phyloP scores from a whole-genome alignment of 1,140 invertebrate species.

The Temnothorax nylanderi region DNA sequence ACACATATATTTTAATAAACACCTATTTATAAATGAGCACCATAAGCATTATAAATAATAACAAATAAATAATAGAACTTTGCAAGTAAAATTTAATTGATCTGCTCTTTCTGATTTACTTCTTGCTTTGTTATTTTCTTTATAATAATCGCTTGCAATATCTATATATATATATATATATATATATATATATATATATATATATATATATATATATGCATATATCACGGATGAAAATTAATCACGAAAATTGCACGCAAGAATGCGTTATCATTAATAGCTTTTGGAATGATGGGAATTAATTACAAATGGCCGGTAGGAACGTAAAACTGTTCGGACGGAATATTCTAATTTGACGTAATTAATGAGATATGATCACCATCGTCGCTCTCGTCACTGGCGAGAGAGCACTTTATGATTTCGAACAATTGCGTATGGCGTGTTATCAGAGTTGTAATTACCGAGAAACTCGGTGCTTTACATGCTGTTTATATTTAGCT shows the following conservation, averaged over 20 bases:
- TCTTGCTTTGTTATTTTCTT: background rate
- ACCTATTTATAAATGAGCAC: background rate
- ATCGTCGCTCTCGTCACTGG: background rate
- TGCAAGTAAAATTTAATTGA: background rate
- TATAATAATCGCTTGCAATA: background rate
- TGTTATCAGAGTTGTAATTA: conserved; percentile 18
- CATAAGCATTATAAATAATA: background rate
- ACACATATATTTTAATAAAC: background rate
- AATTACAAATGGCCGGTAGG: conserved; percentile 39
- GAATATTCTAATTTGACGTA: conserved; percentile 54
- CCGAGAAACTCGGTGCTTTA: background rate
- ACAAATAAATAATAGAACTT: background rate
- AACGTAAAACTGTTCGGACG: conserved; percentile 47
- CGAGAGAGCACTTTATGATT: conserved; percentile 20
- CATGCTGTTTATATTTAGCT: background rate
- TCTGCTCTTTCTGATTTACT: background rate
- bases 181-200: background rate
- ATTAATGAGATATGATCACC: conserved; percentile 39
- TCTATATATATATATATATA: background rate
- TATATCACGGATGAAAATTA: conserved; percentile 11
- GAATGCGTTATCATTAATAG: conserved; percentile 25
- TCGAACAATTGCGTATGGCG: conserved; percentile 8
- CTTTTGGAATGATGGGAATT: conserved; percentile 46
- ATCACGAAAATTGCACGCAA: conserved; percentile 42
- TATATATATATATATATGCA: background rate